Percentiles rank a stretch among this genome's conserved stretches.
phyloP scores from a whole-genome alignment of 2,888 invertebrate species.

The Diarsia dahlii region DNA sequence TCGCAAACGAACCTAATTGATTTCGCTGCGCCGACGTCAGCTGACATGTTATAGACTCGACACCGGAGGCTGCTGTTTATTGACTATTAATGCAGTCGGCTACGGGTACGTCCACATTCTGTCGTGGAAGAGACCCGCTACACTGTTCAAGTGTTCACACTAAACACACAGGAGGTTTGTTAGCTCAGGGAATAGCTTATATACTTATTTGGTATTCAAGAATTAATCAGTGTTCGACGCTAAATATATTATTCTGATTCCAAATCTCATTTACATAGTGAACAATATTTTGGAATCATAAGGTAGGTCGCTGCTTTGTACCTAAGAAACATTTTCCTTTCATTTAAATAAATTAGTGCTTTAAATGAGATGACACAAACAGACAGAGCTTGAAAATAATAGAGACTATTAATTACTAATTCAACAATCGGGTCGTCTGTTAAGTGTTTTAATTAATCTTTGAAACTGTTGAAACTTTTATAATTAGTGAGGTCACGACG shows the following conservation, averaged over 20 bases:
- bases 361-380: conserved; percentile 20
- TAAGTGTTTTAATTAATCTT: conserved; percentile 60
- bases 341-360: conserved; percentile 21
- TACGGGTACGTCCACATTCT: conserved; percentile 61
- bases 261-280: conserved; percentile 12
- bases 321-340: neutral
- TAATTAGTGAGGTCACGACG: conserved; percentile 47
- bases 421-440: conserved; percentile 40
- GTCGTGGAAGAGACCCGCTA: conserved; percentile 22
- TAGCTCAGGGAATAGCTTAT: neutral
- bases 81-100: conserved; percentile 73
- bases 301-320: neutral
- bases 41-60: conserved; percentile 73
- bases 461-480: conserved; percentile 50
- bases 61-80: conserved; percentile 74
- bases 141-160: neutral
- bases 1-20: conserved; percentile 89
- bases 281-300: conserved; percentile 2
- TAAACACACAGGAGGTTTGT: conserved; percentile 1
- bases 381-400: conserved; percentile 24
- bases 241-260: neutral
- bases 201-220: conserved; percentile 10
- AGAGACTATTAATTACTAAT: conserved; percentile 45
- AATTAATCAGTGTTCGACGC: neutral
- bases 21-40: conserved; percentile 79